Percentiles rank a stretch among this genome's conserved stretches.
Evolutionary conservation across 2,113 vertebrate species (phyloP).

Genomic region (Phainopepla nitens): DNA sequence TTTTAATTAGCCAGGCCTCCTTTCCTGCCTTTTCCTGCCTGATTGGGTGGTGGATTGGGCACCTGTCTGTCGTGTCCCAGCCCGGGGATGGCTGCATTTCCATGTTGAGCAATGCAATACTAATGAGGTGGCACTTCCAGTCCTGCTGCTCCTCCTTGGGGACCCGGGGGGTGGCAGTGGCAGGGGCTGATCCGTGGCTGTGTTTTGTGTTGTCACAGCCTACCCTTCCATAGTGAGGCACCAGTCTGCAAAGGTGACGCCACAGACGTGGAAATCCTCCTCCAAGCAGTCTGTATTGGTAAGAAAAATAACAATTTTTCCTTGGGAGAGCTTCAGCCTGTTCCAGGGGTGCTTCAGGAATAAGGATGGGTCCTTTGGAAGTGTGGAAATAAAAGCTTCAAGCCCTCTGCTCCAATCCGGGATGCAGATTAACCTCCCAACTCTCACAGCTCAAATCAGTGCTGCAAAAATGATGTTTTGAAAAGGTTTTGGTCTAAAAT

Average conservation of each 20-base stretch:
- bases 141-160: not conserved
- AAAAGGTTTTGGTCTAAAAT: not conserved
- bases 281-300: conserved; percentile 78
- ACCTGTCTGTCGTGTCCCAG: not conserved
- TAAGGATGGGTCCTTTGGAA: not conserved
- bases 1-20: conserved; percentile 29
- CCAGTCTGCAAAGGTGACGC: conserved; percentile 74
- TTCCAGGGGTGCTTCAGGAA: not conserved
- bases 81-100: not conserved
- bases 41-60: not conserved
- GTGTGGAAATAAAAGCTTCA: not conserved
- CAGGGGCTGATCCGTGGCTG: not conserved
- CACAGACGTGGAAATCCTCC: conserved; percentile 81
- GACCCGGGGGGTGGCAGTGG: not conserved
- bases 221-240: conserved; percentile 78
- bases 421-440: fast-evolving
- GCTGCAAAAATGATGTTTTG: not conserved
- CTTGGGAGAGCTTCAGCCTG: not conserved
- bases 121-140: conserved; percentile 41
- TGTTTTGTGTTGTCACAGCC: conserved; percentile 64
- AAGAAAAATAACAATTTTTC: not conserved
- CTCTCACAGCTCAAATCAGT: not conserved
- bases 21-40: conserved; percentile 15
- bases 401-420: not conserved
- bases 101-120: not conserved